phyloP scores from a whole-genome alignment of 1,140 invertebrate species.

The Drosophila malerkotliana region DNA sequence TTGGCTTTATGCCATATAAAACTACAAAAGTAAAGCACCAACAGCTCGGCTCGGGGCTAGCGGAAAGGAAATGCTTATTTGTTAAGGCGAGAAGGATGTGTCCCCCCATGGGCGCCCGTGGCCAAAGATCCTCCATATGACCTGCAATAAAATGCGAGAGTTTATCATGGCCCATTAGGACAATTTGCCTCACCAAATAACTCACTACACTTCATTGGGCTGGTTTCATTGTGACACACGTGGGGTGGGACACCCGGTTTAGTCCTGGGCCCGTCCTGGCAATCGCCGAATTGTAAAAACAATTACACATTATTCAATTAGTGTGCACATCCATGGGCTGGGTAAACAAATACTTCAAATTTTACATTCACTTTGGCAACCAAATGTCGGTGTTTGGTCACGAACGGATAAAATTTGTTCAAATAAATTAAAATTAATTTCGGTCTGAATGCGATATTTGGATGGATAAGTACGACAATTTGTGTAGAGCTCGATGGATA shows the following conservation, averaged over 20 bases:
- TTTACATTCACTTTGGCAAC: conserved; percentile 9
- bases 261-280: not conserved
- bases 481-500: too few species aligned
- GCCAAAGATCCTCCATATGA: conserved; percentile 23
- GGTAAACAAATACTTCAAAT: conserved; percentile 17
- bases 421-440: conserved; percentile 1
- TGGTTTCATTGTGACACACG: not conserved
- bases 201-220: conserved; percentile 50
- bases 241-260: conserved; percentile 5
- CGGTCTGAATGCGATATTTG: not conserved
- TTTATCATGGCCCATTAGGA: conserved; percentile 57
- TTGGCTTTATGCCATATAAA: conserved; percentile 76
- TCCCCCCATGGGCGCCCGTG: conserved; percentile 13
- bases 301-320: conserved; percentile 62
- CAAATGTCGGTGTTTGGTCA: conserved; percentile 11
- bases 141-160: conserved; percentile 66
- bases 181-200: conserved; percentile 42
- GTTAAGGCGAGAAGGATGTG: conserved; percentile 25
- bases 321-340: conserved; percentile 10
- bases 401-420: conserved; percentile 2
- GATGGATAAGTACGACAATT: too few species aligned
- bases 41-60: conserved; percentile 36
- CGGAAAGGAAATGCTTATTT: conserved; percentile 69
- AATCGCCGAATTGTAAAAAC: conserved; percentile 67
- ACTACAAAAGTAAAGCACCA: conserved; percentile 25